Base-by-base conservation (phyloP, 1,140 invertebrate genomes). In the Pseudomyrmex gracilis region DNA sequence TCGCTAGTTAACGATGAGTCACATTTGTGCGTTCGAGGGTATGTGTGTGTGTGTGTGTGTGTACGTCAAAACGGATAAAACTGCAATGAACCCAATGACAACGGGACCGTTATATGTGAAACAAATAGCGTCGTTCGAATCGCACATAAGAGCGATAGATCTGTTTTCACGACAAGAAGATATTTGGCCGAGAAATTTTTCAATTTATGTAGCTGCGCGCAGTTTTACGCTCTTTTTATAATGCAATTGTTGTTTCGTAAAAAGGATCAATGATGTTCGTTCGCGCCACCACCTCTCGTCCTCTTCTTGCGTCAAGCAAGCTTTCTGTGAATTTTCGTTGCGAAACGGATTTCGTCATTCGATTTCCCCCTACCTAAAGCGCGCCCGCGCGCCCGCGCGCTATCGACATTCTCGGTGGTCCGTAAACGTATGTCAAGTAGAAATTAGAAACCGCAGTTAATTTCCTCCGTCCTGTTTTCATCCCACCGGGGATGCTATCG, bases 381-480 rank as follows among this genome's bases (percentile, higher is more conserved):
- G 73, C 73, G 8, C 60, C 10, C 47, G 8, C 60, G 10, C 47
- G 24, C 12, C 47, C 47, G 49, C 49, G 34, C 34, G 34, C 45
- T 63, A 58, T 83, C 80, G 80, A 68, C 51, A 15, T 74, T 7
- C 49, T 43, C 49, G 71, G 70, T 55, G 34, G 45, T 49, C 20
- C 76, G 66, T 34, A 68, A 34, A 70, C 76, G 49, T 15, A 66
- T 49, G 64, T 78, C 76, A 20, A 47, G 45, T 60, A 70, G 76
- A 58, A 80, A 70, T 80, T 80, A 80, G 76, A 80, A 58, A 74
- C 78, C 68, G 17, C 78, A 63, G 58, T 47, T 82, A 82, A 82
- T 82, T 82, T 60, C 58, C 5, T 34, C 67, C 61, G 53, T 63
- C 22, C 63, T 70, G 20, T 82, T 82, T 73, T 85, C 61, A 61